Evolutionary conservation across 1,140 invertebrate species (phyloP), one percentile per base, ranked within the genome.

Genomic region (Brachionus angularis): DNA sequence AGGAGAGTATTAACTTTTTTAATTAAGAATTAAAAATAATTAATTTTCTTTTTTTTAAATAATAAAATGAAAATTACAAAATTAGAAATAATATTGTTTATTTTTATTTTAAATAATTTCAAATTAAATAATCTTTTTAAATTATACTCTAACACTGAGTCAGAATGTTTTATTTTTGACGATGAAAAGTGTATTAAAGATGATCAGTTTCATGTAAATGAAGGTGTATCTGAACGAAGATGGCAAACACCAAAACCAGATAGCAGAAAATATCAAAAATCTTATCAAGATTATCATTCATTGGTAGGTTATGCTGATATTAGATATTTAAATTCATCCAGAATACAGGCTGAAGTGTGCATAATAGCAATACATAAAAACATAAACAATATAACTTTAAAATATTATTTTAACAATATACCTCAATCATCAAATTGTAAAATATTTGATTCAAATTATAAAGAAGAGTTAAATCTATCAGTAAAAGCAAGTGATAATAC

Each of bases 221-320:
- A 21, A 8, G 27, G 21, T 53, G 67, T 70, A 34, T 46, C 21
- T 12, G 23, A 36, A 18, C 46, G 46, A n/a, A 50, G 67, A 50
- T 70, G 67, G 67, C 67, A 70, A 52, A 70, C 67, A 39, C 67
- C 67, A 7, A 70, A 52, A 34, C 46, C 67, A n/a, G 67, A 47
- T 29, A 29, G 25, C 21, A 53, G 39, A 39, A 46, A 53, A 42
- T 70, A 70, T 34, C 50, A 52, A 44, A 16, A 46, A 16, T 50
- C 47, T 5, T 70, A 52, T 52, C 67, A 70, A 53, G 67, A 70
- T 42, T 70, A 70, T 53, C 67, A 70, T 52, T 36, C 47, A 8
- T 23, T 70, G 18, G 67, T 70, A 4, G 67, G 67, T 27, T 70
- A 52, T 52, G 67, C 67, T 25, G 67, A 70, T 18, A 70, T 70